Evolutionary conservation across 2,888 invertebrate genomes (phyloP).

Genomic region (Megaustenia siamemsis): DNA sequence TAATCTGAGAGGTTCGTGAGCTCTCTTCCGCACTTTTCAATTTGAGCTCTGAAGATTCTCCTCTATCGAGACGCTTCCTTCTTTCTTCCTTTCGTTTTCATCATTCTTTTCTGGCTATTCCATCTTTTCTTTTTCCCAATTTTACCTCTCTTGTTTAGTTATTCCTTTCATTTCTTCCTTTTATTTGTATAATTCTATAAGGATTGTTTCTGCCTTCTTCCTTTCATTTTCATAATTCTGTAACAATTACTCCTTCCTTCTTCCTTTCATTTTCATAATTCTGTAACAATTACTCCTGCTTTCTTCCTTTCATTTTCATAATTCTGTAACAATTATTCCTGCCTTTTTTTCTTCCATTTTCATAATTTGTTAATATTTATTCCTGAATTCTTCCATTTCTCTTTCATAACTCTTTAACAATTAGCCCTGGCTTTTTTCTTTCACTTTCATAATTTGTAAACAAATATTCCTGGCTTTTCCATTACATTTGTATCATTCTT

Average conservation of each 20-base stretch:
- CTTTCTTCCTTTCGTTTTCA: background rate
- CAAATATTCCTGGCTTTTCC: no score
- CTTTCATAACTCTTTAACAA: no score
- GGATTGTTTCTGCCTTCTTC: no score
- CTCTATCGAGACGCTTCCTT: conserved; percentile 23
- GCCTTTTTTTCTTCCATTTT: no score
- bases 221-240: no score
- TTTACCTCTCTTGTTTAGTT: background rate
- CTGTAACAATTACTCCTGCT: background rate
- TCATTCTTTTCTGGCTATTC: background rate
- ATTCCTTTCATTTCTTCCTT: conserved; percentile 4
- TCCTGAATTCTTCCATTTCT: no score
- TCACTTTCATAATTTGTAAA: no score
- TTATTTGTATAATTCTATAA: background rate
- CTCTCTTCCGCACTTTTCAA: conserved; percentile 42
- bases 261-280: background rate
- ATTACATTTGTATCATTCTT: no score
- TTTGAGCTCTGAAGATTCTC: conserved; percentile 34
- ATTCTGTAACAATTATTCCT: no score
- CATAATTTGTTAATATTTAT: no score
- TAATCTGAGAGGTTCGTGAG: conserved; percentile 37
- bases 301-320: no score
- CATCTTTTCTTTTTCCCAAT: background rate
- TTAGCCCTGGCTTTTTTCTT: no score
- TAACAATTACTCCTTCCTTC: background rate